A percentile compares a stretch with the other conserved stretches of the same genome.
phyloP scores from a whole-genome alignment of 2,888 invertebrate genomes.

The Anthophora plumipes region DNA sequence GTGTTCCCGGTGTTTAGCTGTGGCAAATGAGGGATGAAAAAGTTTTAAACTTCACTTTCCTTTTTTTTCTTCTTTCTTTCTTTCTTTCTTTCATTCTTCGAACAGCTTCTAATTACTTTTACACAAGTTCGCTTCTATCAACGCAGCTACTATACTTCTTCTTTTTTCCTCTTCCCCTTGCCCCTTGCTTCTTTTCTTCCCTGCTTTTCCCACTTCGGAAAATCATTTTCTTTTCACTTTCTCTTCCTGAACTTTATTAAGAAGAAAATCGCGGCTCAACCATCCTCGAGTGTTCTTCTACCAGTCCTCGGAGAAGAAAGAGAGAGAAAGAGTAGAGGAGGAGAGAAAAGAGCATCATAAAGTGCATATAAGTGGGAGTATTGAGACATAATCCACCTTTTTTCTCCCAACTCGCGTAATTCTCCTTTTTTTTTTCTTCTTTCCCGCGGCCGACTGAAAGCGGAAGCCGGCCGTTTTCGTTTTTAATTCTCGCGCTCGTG shows the following conservation, averaged over 20 bases:
- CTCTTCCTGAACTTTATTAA: constrained; percentile 14
- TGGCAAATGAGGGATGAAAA: background rate
- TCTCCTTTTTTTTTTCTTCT: background rate
- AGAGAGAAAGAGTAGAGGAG: too few relatives aligned
- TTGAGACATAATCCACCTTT: constrained; percentile 32
- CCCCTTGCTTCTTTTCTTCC: background rate
- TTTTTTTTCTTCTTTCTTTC: too few relatives aligned
- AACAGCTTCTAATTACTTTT: constrained; percentile 37
- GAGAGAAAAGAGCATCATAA: background rate
- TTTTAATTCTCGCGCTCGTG: constrained; percentile 13
- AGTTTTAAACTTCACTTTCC: constrained; percentile 14
- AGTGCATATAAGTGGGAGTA: constrained; percentile 19
- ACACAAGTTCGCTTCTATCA: constrained; percentile 7
- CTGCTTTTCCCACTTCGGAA: background rate
- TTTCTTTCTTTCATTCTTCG: too few relatives aligned
- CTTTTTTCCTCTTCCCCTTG: background rate
- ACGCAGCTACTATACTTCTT: background rate
- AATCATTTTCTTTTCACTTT: constrained; percentile 40
- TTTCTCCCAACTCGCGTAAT: background rate
- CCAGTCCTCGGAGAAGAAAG: background rate
- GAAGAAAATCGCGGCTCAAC: background rate
- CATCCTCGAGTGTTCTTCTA: constrained; percentile 9
- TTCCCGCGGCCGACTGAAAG: background rate
- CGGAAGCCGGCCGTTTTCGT: constrained; percentile 3
- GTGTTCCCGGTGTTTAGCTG: background rate